Evolutionary conservation across 2,888 invertebrate species (phyloP).

Genomic region (Drosophila peninsularis): DNA sequence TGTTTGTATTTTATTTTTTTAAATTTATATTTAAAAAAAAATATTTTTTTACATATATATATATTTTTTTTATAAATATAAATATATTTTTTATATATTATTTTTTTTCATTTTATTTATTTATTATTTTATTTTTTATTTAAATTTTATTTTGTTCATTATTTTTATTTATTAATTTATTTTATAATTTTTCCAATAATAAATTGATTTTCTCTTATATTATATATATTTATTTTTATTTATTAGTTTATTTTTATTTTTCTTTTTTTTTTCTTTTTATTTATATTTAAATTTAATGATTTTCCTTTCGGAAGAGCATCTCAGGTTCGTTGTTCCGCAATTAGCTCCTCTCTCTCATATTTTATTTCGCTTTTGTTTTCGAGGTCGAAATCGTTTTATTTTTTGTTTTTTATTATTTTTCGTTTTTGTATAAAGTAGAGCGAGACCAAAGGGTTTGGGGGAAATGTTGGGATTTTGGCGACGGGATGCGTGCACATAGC

Average conservation of each 20-base stretch:
- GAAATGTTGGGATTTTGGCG: slow-evolving; percentile 38
- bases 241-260: background rate
- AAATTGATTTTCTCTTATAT: too few species aligned
- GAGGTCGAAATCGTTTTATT: slow-evolving; percentile 24
- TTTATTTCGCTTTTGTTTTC: slow-evolving; percentile 31
- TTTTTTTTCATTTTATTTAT: too few species aligned
- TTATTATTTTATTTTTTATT: too few species aligned
- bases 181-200: too few species aligned
- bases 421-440: slow-evolving; percentile 17
- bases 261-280: too few species aligned
- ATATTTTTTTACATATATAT: too few species aligned
- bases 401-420: slow-evolving; percentile 14
- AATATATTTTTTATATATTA: background rate
- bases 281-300: too few species aligned
- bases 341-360: background rate
- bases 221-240: background rate
- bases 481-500: slow-evolving; percentile 48
- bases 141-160: too few species aligned
- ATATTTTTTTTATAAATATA: background rate
- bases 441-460: slow-evolving; percentile 27
- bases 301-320: slow-evolving; percentile 6
- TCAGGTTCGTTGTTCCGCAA: background rate
- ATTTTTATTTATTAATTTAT: too few species aligned
- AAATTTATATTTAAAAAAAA: too few species aligned
- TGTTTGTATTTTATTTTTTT: background rate